A percentile compares a stretch with the other conserved stretches of the same genome.
phyloP scores from a whole-genome alignment of 1,140 invertebrate genomes.

The Bombus vancouverensis region DNA sequence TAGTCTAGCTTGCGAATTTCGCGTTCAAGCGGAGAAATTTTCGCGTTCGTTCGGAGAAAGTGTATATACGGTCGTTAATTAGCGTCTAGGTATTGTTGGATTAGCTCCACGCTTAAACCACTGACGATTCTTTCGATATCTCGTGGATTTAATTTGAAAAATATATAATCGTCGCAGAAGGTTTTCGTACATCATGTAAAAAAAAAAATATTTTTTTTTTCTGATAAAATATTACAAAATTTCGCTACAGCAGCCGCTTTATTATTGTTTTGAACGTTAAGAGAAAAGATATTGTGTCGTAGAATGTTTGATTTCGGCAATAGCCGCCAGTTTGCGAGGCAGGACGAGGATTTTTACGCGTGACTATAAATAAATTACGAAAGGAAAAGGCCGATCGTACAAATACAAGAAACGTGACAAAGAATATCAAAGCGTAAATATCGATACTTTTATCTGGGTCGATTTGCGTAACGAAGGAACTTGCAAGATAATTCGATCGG shows the following conservation, averaged over 20 bases:
- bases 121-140: background rate
- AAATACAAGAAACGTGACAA: background rate
- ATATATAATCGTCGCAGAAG: too few relatives aligned
- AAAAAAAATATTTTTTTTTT: too few relatives aligned
- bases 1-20: background rate
- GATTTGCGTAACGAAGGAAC: background rate
- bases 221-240: too few relatives aligned
- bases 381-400: background rate
- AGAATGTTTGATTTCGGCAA: too few relatives aligned
- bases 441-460: background rate
- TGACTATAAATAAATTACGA: background rate
- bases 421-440: background rate
- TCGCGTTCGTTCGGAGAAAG: slow-evolving; percentile 17
- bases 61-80: background rate
- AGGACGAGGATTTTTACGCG: background rate
- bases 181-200: too few relatives aligned
- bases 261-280: too few relatives aligned
- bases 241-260: too few relatives aligned
- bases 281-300: too few relatives aligned
- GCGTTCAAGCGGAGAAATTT: slow-evolving; percentile 11
- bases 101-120: background rate
- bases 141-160: too few relatives aligned
- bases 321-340: background rate
- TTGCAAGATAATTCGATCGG: background rate
- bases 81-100: background rate